Evolutionary conservation across 2,797 vertebrate genomes (phyloP), one percentile per base, ranked within the genome.

Genomic region (Carduelis carduelis): DNA sequence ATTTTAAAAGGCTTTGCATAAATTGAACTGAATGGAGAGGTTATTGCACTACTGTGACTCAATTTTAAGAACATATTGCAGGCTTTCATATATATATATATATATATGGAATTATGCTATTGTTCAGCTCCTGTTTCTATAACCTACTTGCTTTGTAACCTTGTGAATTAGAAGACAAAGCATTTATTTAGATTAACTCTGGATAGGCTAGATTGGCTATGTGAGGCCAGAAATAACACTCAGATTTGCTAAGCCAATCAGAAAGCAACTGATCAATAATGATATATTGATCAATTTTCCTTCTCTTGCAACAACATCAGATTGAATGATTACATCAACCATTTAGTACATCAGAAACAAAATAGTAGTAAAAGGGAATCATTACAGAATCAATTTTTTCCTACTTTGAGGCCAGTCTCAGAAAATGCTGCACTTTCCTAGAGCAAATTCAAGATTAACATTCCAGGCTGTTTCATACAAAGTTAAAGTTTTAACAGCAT

Each of bases 201-300:
- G 55, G 35, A 66, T 69, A 47, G 47, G 23, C 18, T 83, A 81
- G 39, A 91, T 41, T 74, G 76, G 37, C 59, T 81, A 35, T 1
- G 0, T 63, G 79, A 68, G 65, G 16, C 46, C 50, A 80, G 76
- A 92, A 92, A 93, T 78, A 91, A 80, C 84, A 83, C 66, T 70
- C 8, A 60, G 37, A 56, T 91, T 92, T 91, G 86, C 89, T 83
- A 94, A 93, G 50, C 55, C 90, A 89, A 83, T 96, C 87, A 92
- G 78, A 89, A 92, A 82, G 72, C 87, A 59, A 63, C 76, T 81
- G 79, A 89, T 95, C 95, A 83, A 95, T 96, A 96, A 92, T 88
- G 96, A 97, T 94, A 79, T 81, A 97, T 93, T 91, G 89, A 97
- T 91, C 94, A 87, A 94, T 94, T 95, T 93, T 86, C 61, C 34